Percentiles rank a stretch among this genome's conserved stretches.
Evolutionary conservation across 2,797 vertebrate genomes (phyloP).

Genomic region (Borostomias antarcticus): DNA sequence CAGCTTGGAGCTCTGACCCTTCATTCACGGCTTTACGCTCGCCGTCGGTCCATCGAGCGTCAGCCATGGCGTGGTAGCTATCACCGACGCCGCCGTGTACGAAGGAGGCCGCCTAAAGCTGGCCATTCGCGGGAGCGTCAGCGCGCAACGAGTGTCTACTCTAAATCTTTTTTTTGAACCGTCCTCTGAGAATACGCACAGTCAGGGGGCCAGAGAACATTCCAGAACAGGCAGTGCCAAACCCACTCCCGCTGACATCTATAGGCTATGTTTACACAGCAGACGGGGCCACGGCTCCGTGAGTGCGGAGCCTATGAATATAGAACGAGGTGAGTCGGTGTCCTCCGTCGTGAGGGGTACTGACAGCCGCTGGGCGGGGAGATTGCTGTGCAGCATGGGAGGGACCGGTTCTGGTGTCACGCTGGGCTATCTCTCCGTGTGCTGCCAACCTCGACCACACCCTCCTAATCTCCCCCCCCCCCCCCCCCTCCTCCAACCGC

Average conservation of each 20-base stretch:
- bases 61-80: slow-evolving; percentile 18
- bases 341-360: slow-evolving; percentile 51
- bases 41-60: slow-evolving; percentile 22
- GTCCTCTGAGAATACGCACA: background rate
- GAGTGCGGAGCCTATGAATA: slow-evolving; percentile 56
- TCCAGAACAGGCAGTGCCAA: slow-evolving; percentile 20
- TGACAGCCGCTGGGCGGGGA: slow-evolving; percentile 59
- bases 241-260: background rate
- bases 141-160: slow-evolving; percentile 16
- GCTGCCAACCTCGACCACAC: slow-evolving; percentile 16
- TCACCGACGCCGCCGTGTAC: slow-evolving; percentile 21
- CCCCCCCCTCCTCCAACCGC: slow-evolving; percentile 5
- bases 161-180: slow-evolving; percentile 2
- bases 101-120: slow-evolving; percentile 19
- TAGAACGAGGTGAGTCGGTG: slow-evolving; percentile 46
- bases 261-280: slow-evolving; percentile 4
- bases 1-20: slow-evolving; percentile 22
- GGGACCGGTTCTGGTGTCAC: slow-evolving; percentile 50
- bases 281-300: slow-evolving; percentile 18
- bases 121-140: slow-evolving; percentile 5
- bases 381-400: slow-evolving; percentile 50
- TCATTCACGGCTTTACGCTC: slow-evolving; percentile 21
- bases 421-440: slow-evolving; percentile 31
- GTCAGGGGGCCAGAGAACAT: background rate
- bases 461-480: slow-evolving; percentile 63